Base-by-base conservation (phyloP, 2,113 vertebrate species). In the Clarias gariepinus region DNA sequence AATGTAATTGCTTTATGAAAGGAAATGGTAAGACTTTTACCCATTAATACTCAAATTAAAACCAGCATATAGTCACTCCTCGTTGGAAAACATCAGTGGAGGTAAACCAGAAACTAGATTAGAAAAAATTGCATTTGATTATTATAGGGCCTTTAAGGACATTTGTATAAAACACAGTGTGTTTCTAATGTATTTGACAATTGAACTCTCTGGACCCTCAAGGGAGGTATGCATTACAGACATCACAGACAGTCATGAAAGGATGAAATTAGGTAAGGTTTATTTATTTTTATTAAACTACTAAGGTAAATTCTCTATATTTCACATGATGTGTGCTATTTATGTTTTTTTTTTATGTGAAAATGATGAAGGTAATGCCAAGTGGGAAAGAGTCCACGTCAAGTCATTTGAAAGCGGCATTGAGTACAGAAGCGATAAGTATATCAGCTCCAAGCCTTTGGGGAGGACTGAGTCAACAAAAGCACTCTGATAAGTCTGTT, bases 111-210 rank as follows among this genome's bases (percentile, higher is more conserved):
- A 28, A 71, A 82, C 64, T n/a, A 36, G 28, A 74, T 71, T 57
- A 81, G 28, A 15, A 78, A 61, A 83, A 77, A 86, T 61, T 82
- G 28, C 21, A 73, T 89, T 85, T 63, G 36, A 87, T 82, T 74
- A 41, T 21, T 64, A 15, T 57, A 71, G 71, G 83, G 28, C 12
- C 63, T 85, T 87, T 18, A 1, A 83, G 80, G 30, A 52, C 41
- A 79, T 63, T 8, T 23, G 63, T 82, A 83, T 78, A 78, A 87
- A 83, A 81, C 68, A 73, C 68, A 82, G 1, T 53, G 74, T 76
- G 82, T 60, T 81, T 8, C 66, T 36, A 16, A 19, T 61, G n/a
- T 77, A 60, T 60, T 8, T 83, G 55, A 30, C 53, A 52, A 55
- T 71, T n/a, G 30, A 55, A 15, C 53, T 47, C 69, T 28, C 52